These are phyloP conservation scores for Drosophila paramelanica DNA, from an alignment of 2,888 invertebrate genomes.

Conservation along the genomic window DNA sequence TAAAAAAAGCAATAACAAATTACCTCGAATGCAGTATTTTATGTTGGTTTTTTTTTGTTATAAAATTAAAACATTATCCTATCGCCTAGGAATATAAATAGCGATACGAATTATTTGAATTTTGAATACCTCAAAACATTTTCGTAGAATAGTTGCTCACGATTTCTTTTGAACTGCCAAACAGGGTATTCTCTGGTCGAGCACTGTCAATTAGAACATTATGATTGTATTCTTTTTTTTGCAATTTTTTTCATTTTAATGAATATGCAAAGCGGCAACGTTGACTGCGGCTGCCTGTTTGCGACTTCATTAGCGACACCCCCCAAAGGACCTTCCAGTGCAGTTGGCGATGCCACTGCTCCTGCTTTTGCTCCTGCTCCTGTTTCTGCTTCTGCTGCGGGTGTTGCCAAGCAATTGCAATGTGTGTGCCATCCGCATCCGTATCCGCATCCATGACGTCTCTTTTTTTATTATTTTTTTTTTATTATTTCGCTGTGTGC, in stretches of 20 bases:
- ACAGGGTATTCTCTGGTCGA: slow-evolving; percentile 4
- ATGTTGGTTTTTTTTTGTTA: too few species aligned
- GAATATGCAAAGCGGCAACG: slow-evolving; percentile 62
- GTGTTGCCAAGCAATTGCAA: slow-evolving; percentile 76
- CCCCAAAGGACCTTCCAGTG: slow-evolving; percentile 33
- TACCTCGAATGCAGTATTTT: too few species aligned
- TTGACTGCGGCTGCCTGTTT: slow-evolving; percentile 64
- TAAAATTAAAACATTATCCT: not conserved
- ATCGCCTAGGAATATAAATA: not conserved
- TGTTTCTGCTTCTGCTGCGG: slow-evolving; percentile 20
- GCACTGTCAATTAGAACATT: not conserved
- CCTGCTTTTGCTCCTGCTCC: slow-evolving; percentile 48
- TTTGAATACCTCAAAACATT: too few species aligned
- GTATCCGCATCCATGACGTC: slow-evolving; percentile 28
- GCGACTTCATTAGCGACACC: slow-evolving; percentile 80
- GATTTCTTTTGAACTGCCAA: not conserved
- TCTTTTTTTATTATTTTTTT: slow-evolving; percentile 14
- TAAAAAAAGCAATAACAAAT: not conserved
- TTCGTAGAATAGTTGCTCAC: too few species aligned
- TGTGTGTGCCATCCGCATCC: slow-evolving; percentile 32
- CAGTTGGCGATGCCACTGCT: slow-evolving; percentile 24
- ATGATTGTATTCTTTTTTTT: slow-evolving; percentile 5
- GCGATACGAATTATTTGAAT: not conserved
- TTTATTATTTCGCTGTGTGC: slow-evolving; percentile 11
- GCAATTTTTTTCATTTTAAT: slow-evolving; percentile 38